These are phyloP conservation scores for Synergus laeviventris DNA, from an alignment of 2,888 invertebrate species.

Conservation along the genomic window DNA sequence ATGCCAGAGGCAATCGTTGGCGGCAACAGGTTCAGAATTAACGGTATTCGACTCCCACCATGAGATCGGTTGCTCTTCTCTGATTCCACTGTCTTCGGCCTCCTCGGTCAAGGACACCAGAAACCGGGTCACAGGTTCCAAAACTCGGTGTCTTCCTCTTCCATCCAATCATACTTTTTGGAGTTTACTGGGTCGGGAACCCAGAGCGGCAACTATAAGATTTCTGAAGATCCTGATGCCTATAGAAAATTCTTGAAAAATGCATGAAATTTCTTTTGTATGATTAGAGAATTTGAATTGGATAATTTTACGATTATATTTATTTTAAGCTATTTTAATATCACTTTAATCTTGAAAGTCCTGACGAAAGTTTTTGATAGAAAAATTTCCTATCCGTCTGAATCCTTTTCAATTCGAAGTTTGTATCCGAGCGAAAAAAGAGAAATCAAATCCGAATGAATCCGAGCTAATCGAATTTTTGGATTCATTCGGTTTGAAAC, in stretches of 20 bases:
- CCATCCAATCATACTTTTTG: conserved; percentile 31
- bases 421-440: no score
- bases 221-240: neutral
- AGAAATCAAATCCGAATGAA: no score
- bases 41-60: conserved; percentile 64
- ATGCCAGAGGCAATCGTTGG: conserved; percentile 41
- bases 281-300: no score
- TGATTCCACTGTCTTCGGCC: conserved; percentile 59
- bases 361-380: no score
- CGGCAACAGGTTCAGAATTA: conserved; percentile 68
- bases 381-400: no score
- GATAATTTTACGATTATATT: no score
- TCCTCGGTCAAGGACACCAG: conserved; percentile 73
- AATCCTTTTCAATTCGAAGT: no score
- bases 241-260: neutral
- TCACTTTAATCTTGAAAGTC: no score
- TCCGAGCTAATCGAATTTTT: no score
- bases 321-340: no score
- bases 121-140: conserved; percentile 67
- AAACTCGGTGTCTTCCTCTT: conserved; percentile 48
- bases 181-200: conserved; percentile 21
- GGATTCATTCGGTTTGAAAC: no score
- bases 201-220: neutral
- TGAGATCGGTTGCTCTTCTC: conserved; percentile 52
- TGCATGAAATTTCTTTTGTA: no score